Base-by-base conservation (phyloP, 2,888 invertebrate species). In the Halocaridina rubra region DNA sequence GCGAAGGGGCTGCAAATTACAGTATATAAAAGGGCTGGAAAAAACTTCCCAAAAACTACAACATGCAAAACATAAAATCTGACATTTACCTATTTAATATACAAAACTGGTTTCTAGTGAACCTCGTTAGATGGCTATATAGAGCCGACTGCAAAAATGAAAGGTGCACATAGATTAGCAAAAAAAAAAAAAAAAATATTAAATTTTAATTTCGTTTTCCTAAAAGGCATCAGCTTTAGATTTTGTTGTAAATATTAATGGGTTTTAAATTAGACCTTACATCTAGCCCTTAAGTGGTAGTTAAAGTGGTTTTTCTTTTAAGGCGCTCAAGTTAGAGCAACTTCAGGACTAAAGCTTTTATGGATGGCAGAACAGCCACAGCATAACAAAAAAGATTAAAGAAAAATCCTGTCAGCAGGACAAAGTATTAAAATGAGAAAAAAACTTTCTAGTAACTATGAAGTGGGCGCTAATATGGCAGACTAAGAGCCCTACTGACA, bases 101-200 rank as follows among this genome's bases (percentile, higher is more conserved):
- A 78, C 7, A 79, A 79, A 79, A 75, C 79, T 79, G 84, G 84
- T 79, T 79, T 79, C 84, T 84, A 84, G 74, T 79, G 84, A 84
- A 84, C 84, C 79, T 80, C 84, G 84, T 84, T 84, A 84, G 76
- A 74, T 64, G 84, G 79, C 78, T 84, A 57, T n/a, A 79, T 78
- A 79, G 64, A 79, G 84, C 74, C 84, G 67, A 84, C 84, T 84
- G 84, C 27, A 84, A 84, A 80, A 84, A 79, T 75, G 84, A 79
- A 84, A 84, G 79, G 79, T 84, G 84, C 79, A 84, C 64, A 72
- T 59, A n/a, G n/a, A 84, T 84, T 84, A 84, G 79, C 79, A 84
- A 74, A 30, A 84, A 72, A 39, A 24, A 53, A 59, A 29, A n/a
- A n/a, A n/a, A n/a, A n/a, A n/a, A n/a, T n/a, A n/a, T n/a, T n/a